Conservation (phyloP, 2,113 vertebrate genomes). For the Dasyornis broadbenti region DNA sequence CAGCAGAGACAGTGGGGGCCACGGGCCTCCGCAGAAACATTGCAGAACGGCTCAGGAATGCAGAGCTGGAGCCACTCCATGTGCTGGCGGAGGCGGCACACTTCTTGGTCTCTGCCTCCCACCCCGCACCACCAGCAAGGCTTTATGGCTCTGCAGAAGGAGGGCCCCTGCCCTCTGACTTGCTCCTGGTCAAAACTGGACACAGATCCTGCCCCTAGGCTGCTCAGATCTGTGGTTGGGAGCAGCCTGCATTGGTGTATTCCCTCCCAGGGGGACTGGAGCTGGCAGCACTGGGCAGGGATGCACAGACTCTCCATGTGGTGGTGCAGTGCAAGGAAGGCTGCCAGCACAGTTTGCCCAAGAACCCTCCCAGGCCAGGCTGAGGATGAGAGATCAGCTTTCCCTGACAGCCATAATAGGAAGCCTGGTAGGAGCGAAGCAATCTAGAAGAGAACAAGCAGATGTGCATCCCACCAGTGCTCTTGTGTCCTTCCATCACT, state of each 20-base stretch:
- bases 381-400: not conserved
- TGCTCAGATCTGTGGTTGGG: not conserved
- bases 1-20: constrained; percentile 6
- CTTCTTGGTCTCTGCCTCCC: constrained; percentile 20
- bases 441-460: not conserved
- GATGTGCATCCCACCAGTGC: not conserved
- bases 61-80: constrained; percentile 66
- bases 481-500: not conserved
- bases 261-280: rapidly evolving
- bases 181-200: not conserved
- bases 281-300: rapidly evolving
- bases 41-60: constrained; percentile 73
- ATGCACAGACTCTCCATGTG: not conserved
- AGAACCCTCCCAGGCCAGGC: not conserved
- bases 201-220: not conserved
- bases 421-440: not conserved
- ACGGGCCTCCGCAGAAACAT: constrained; percentile 46
- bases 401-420: not conserved
- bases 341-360: not conserved
- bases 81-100: constrained; percentile 17
- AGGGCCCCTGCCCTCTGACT: not conserved
- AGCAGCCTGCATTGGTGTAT: not conserved
- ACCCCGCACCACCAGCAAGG: not conserved
- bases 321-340: not conserved
- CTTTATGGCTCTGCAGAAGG: not conserved